A percentile compares a stretch with the other conserved stretches of the same genome.
Conservation (phyloP, 2,888 invertebrate genomes). For the Cotesia congregata region DNA sequence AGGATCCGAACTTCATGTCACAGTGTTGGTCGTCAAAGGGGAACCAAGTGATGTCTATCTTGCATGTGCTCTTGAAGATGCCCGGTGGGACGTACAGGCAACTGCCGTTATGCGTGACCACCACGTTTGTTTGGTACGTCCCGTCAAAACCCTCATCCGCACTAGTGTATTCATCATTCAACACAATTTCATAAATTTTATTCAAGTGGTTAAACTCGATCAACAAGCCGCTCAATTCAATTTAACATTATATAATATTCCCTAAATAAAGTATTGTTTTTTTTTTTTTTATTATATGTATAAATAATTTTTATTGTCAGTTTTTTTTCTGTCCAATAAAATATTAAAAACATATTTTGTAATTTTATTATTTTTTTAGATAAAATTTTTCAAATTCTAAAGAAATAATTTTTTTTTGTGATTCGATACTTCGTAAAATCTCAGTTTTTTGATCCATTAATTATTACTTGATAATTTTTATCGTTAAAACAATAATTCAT, state of each 20-base stretch:
- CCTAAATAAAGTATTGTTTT: constrained; percentile 51
- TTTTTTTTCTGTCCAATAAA: no score
- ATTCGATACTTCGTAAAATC: no score
- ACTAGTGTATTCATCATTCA: constrained; percentile 73
- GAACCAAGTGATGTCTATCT: constrained; percentile 99
- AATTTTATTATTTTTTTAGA: no score
- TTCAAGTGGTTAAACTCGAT: constrained; percentile 41
- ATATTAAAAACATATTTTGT: no score
- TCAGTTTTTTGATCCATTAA: no score
- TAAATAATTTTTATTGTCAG: neutral
- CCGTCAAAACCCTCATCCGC: constrained; percentile 99
- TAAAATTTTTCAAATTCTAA: no score
- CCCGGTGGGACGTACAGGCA: constrained; percentile 99
- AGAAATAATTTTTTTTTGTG: no score
- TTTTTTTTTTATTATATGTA: constrained; percentile 31
- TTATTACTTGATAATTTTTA: no score
- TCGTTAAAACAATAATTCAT: no score
- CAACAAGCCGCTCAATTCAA: constrained; percentile 47
- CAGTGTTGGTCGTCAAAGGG: constrained; percentile 99
- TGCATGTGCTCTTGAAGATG: constrained; percentile 99
- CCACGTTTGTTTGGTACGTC: constrained; percentile 99
- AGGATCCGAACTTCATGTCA: constrained; percentile 99
- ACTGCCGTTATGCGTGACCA: constrained; percentile 98
- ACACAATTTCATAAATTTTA: constrained; percentile 46
- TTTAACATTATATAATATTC: constrained; percentile 52